These are phyloP conservation scores for Drosophila seguyi DNA, from an alignment of 1,140 invertebrate genomes.

Conservation along the genomic window DNA sequence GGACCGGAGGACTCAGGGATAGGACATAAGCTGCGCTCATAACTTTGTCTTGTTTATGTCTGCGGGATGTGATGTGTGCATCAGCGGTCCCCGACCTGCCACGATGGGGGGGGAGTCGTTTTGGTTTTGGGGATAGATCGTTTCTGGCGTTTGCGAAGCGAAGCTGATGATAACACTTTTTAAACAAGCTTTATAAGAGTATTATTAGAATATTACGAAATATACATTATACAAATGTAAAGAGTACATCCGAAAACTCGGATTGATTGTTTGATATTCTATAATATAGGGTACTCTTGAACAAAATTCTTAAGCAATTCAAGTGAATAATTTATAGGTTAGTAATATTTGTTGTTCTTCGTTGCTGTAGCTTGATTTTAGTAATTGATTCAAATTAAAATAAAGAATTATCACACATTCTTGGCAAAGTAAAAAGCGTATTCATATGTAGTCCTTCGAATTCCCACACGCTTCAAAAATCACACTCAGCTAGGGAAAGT, in stretches of 20 bases:
- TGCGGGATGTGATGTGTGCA: conserved; percentile 71
- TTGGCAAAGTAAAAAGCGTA: not conserved
- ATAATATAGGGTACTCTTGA: too few species aligned
- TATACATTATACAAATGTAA: not conserved
- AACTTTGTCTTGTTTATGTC: conserved; percentile 78
- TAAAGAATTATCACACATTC: not conserved
- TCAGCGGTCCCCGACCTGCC: conserved; percentile 21
- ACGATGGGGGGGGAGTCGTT: conserved; percentile 13
- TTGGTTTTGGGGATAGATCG: conserved; percentile 32
- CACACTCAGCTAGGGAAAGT: not conserved
- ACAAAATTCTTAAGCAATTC: not conserved
- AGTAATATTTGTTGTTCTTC: not conserved
- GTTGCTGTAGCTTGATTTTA: too few species aligned
- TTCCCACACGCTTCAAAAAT: conserved; percentile 56
- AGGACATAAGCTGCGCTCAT: conserved; percentile 74
- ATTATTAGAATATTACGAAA: not conserved
- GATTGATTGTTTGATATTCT: not conserved
- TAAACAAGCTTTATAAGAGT: not conserved
- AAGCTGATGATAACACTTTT: not conserved
- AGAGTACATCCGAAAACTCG: not conserved
- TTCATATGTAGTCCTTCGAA: conserved; percentile 59
- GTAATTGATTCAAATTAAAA: not conserved
- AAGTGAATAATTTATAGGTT: not conserved
- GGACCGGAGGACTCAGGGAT: conserved; percentile 27
- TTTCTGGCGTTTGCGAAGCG: not conserved